Conservation (phyloP, 2,888 invertebrate genomes). For the Callyntrura sp. region DNA sequence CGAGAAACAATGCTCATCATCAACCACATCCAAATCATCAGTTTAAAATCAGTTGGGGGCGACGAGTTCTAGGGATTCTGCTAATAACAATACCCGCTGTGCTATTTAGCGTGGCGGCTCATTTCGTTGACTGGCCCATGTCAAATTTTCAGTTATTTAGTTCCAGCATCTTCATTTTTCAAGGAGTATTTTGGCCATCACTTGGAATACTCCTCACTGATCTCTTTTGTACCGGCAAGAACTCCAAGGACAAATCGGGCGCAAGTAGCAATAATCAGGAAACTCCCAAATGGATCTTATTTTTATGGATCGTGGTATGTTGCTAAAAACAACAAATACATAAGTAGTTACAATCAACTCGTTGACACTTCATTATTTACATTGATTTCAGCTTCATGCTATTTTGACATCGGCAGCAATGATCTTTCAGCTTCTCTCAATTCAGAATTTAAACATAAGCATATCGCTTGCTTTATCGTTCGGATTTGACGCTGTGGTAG, state of each 20-base stretch:
- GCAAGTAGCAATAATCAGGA: slow-evolving; percentile 1
- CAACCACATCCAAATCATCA: background rate
- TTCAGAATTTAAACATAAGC: slow-evolving; percentile 74
- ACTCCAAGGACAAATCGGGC: background rate
- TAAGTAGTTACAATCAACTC: too few relatives aligned
- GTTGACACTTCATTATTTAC: background rate
- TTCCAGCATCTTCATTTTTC: slow-evolving; percentile 72
- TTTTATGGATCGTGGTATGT: slow-evolving; percentile 30
- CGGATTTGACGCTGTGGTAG: slow-evolving; percentile 64
- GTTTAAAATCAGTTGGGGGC: slow-evolving; percentile 42
- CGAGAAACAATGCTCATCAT: too few relatives aligned
- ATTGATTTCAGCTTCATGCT: slow-evolving; percentile 64
- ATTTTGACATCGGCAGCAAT: slow-evolving; percentile 59
- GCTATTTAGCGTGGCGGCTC: slow-evolving; percentile 58
- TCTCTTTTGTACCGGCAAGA: slow-evolving; percentile 41
- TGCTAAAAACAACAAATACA: background rate
- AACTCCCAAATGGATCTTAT: slow-evolving; percentile 32
- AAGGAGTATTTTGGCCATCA: slow-evolving; percentile 77
- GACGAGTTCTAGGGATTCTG: slow-evolving; percentile 44
- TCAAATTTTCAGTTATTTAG: slow-evolving; percentile 63
- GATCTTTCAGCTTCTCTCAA: slow-evolving; percentile 71
- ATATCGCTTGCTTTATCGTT: slow-evolving; percentile 76
- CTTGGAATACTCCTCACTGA: slow-evolving; percentile 58
- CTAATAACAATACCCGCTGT: slow-evolving; percentile 63
- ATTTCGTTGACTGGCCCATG: slow-evolving; percentile 68